Evolutionary conservation across 2,797 vertebrate species (phyloP).

Genomic region (Phataginus tetradactyla): DNA sequence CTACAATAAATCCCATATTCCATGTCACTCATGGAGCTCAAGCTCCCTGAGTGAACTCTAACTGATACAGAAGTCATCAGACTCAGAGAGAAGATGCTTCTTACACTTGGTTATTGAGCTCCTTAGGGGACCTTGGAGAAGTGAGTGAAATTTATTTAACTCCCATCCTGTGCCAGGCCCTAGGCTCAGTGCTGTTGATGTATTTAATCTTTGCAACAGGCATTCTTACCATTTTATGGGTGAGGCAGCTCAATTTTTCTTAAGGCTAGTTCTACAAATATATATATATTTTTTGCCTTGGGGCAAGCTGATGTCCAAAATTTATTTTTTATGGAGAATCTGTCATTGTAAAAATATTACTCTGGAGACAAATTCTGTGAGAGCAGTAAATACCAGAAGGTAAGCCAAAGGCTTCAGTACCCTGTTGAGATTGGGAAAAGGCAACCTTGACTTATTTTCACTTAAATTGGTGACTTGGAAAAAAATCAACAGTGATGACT

Average conservation of each 20-base stretch:
- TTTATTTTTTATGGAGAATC: conserved; percentile 58
- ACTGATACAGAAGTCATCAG: not conserved
- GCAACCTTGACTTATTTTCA: conserved; percentile 68
- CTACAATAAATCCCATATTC: not conserved
- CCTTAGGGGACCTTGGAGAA: not conserved
- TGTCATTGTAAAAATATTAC: conserved; percentile 77
- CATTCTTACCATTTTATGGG: conserved; percentile 51
- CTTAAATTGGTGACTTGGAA: conserved; percentile 77
- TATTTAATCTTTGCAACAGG: conserved; percentile 49
- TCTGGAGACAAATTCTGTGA: conserved; percentile 72
- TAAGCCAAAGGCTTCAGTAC: conserved; percentile 61
- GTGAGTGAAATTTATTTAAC: conserved; percentile 7
- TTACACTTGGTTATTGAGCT: not conserved
- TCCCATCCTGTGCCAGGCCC: not conserved
- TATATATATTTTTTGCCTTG: not conserved
- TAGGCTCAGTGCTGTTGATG: not conserved
- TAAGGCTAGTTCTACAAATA: conserved; percentile 24
- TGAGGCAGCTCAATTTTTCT: conserved; percentile 49
- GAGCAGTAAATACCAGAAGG: conserved; percentile 69
- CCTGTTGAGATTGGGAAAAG: conserved; percentile 63
- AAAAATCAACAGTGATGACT: conserved; percentile 45
- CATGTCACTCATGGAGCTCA: not conserved
- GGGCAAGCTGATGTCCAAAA: not conserved
- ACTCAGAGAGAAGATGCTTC: not conserved
- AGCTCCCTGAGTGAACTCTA: not conserved